These are phyloP conservation scores for Liopterus haemorrhoidalis DNA, from an alignment of 2,888 invertebrate genomes.

Conservation along the genomic window DNA sequence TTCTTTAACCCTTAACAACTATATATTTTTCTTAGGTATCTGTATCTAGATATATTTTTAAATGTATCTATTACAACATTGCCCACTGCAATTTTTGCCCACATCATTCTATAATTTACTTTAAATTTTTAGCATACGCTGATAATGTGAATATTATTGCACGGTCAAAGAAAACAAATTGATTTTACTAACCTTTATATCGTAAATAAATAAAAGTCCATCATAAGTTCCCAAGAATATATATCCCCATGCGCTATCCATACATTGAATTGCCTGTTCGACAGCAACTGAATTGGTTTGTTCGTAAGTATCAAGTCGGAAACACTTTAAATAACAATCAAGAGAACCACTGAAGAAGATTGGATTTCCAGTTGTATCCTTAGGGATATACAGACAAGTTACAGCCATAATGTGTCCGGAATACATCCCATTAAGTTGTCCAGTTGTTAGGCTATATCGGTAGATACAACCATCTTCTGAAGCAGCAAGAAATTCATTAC, in stretches of 20 bases:
- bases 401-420: constrained; percentile 37
- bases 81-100: too few species aligned
- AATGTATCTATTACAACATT: too few species aligned
- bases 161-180: constrained; percentile 17
- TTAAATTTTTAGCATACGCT: too few species aligned
- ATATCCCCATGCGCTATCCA: constrained; percentile 66
- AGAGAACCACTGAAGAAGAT: constrained; percentile 56
- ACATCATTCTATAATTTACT: too few species aligned
- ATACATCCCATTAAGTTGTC: constrained; percentile 38
- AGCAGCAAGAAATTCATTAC: constrained; percentile 40
- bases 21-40: too few species aligned
- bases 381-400: constrained; percentile 10
- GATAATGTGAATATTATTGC: constrained; percentile 26
- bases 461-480: constrained; percentile 44
- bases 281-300: constrained; percentile 51
- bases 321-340: constrained; percentile 56
- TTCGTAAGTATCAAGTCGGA: constrained; percentile 53
- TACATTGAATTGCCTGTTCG: constrained; percentile 63
- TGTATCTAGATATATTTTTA: too few species aligned
- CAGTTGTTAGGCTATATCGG: constrained; percentile 38
- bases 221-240: constrained; percentile 67
- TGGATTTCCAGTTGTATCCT: too few species aligned
- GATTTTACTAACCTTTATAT: constrained; percentile 54
- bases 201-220: constrained; percentile 64
- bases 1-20: too few species aligned